phyloP scores from a whole-genome alignment of 2,113 vertebrate genomes.

The Bolborhynchus lineola region DNA sequence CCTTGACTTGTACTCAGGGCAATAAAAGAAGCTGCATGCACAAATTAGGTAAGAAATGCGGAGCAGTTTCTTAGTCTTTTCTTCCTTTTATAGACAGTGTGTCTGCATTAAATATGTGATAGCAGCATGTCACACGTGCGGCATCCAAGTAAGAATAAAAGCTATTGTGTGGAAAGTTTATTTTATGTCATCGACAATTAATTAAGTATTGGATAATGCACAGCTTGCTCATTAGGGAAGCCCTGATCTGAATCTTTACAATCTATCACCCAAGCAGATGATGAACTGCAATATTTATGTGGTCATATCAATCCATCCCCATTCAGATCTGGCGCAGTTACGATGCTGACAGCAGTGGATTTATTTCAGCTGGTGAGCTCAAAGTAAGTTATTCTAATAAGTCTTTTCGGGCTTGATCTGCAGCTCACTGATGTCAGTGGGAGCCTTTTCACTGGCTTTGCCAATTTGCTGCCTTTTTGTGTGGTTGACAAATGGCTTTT shows the following conservation, averaged over 20 bases:
- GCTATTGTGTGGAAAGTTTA: background rate
- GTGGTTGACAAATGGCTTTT: background rate
- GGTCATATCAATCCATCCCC: background rate
- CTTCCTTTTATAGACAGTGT: background rate
- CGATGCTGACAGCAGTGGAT: conserved; percentile 92
- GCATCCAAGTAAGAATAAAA: background rate
- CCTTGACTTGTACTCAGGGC: background rate
- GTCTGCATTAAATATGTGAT: background rate
- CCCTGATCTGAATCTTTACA: background rate
- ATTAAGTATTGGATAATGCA: background rate
- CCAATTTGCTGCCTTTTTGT: background rate
- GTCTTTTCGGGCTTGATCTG: background rate
- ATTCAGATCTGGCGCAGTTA: conserved; percentile 96
- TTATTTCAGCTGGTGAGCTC: conserved; percentile 89
- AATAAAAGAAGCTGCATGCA: background rate
- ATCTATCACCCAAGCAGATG: background rate
- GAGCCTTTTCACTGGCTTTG: background rate
- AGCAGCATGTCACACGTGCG: background rate
- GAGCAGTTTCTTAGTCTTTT: background rate
- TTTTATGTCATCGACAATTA: background rate
- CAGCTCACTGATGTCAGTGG: background rate
- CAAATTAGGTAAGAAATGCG: background rate
- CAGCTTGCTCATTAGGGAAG: background rate
- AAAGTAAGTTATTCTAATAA: conserved; percentile 72
- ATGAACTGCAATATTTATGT: background rate